Base-by-base conservation (phyloP, 2,113 vertebrate genomes). In the Anoplopoma fimbria region DNA sequence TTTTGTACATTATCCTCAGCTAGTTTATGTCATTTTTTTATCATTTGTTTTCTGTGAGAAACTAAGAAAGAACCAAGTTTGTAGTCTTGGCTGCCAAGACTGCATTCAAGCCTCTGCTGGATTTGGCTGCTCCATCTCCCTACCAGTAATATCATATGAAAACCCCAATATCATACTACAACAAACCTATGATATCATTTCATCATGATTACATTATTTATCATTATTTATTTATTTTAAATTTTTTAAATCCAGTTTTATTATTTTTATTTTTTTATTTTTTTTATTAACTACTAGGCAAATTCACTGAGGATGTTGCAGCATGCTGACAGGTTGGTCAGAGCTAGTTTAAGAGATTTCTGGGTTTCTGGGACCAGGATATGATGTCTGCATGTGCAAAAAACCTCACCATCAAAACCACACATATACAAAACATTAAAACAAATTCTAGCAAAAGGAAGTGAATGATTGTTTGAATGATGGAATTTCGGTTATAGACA, bases 381-480 rank as follows among this genome's bases (percentile, higher is more conserved):
- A 7, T 42, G 17, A 70, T 40, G 19, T 38, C 4, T 57, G 4
- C 6, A 65, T 15, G 12, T 53, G 19, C 47, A 1, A 53, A 70
- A 36, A 53, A 10, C 17, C 7, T 36, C 13, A 3, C 2, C 2
- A 72, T 10, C 2, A 21, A 40, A 42, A 42, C n/a, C 1, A 9
- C 4, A 45, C 2, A 34, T 72, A 9, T 42, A 25, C 0, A 21
- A 27, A 36, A 13, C 23, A 75, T 63, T 25, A 9, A 15, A 45
- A 9, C 4, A 33, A 74, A 34, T n/a, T 17, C 6, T 27, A 40
- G n/a, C 36, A 42, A 13, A 67, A 47, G 2, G 27, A 21, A 1
- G 25, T 14, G 38, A 75, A 75, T 12, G 27, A 25, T 9, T 72
- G 40, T 63, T 79, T 63, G 33, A 73, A 38, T 60, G 15, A 74